Evolutionary conservation across 2,113 vertebrate species (phyloP).

Genomic region (Nesospiza acunhae): DNA sequence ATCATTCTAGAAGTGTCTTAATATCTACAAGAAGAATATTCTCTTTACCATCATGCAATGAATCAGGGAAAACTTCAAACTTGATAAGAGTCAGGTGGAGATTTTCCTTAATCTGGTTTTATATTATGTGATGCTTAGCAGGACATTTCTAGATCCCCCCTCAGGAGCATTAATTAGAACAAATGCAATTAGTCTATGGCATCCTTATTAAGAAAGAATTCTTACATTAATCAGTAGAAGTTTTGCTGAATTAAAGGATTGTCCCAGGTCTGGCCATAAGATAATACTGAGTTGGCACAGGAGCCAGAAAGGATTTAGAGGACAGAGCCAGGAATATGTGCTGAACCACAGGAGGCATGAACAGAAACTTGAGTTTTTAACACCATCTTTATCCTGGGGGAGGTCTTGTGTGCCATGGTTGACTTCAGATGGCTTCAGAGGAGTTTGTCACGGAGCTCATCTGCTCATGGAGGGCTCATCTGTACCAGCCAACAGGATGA

Average conservation of each 20-base stretch:
- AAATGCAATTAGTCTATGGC: not conserved
- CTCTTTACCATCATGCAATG: not conserved
- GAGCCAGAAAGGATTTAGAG: not conserved
- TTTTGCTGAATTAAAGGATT: constrained; percentile 6
- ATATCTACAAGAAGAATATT: not conserved
- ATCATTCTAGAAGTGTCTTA: not conserved
- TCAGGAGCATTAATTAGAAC: constrained; percentile 1
- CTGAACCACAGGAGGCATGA: not conserved
- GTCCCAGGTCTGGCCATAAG: not conserved
- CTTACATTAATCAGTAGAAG: constrained; percentile 4
- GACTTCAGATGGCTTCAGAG: not conserved
- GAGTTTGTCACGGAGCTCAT: not conserved
- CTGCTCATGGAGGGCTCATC: not conserved
- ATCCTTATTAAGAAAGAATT: constrained; percentile 10
- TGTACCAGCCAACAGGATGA: not conserved
- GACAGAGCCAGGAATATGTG: not conserved
- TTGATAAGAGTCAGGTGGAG: not conserved
- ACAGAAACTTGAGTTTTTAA: not conserved
- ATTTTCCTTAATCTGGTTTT: not conserved
- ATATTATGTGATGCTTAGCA: not conserved
- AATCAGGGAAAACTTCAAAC: not conserved
- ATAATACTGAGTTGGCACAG: not conserved
- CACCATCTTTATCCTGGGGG: not conserved
- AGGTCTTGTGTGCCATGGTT: not conserved
- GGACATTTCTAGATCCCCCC: not conserved